Base-by-base conservation (phyloP, 30 jellyfish, hydroid and myxozoan genomes). In the Catostylus mosaicus region DNA sequence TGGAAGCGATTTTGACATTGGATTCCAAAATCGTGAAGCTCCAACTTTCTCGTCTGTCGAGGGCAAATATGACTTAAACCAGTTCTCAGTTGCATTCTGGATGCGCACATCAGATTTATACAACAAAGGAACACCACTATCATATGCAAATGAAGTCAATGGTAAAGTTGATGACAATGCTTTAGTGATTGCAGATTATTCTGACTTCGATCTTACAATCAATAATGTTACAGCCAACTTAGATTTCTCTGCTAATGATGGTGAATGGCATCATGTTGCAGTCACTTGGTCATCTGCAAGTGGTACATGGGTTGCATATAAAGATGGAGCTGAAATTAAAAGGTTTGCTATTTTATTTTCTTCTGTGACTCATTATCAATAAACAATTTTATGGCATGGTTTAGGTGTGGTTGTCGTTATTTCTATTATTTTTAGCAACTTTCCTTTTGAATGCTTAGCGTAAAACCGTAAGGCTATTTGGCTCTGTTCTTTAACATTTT, bases 231-330 rank as follows among this genome's bases (percentile, higher is more conserved):
- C 97, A 10, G 95, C 82, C 12, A 45, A 84, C 20, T 62, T 88
- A 48, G 96, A 64, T 30, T 82, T 93, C 75, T 84, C 80, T 72
- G 99, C 96, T 12, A 93, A 93, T 56, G 97, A 93, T 60, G 99
- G 96, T 3, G 96, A 80, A 76, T 93, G 99, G 99, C 99, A 93
- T 72, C 99, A 93, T 51, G 67, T 93, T 34, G 99, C 96, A 18
- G 95, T 93, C 24, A 81, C 97, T 33, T 93, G 99, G 99, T 54
- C 86, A 3, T 74, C 88, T 24, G 67, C 90, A 2, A 63, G 50
- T 78, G 99, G 99, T 51, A 30, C 27, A 6, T 83, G 89, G 88
- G 77, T 62, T 38, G 93, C 97, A 6, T 93, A 77, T 66, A 87
- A 82, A 83, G 97, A 93, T 63, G 99, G 98, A 26, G 23, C 66